A percentile compares a stretch with the other conserved stretches of the same genome.
Conservation (phyloP, 2,113 vertebrate species). For the Erpornis zantholeuca region DNA sequence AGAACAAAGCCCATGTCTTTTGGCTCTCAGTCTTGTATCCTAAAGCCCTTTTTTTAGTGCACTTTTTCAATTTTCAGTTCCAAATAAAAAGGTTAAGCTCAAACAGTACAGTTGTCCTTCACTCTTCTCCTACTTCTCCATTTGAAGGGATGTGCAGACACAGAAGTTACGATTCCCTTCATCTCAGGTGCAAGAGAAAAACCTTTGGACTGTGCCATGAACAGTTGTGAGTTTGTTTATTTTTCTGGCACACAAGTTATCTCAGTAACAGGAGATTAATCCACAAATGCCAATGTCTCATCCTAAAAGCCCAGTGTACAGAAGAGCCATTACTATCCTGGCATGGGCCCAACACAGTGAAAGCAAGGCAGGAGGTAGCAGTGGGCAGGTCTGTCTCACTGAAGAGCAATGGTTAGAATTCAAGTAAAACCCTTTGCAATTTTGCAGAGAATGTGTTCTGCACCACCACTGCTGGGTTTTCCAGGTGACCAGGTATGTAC, state of each 20-base stretch:
- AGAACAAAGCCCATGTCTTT: neutral
- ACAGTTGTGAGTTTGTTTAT: neutral
- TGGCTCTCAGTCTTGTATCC: neutral
- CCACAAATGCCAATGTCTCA: neutral
- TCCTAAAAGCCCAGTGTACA: neutral
- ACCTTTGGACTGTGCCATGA: neutral
- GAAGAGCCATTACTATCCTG: neutral
- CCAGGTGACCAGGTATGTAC: neutral
- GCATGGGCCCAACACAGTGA: neutral
- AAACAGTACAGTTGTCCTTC: neutral
- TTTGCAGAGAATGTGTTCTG: neutral
- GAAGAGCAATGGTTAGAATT: neutral
- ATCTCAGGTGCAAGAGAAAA: neutral
- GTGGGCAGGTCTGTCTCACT: neutral
- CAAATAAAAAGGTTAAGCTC: neutral
- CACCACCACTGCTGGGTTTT: neutral
- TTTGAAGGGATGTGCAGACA: neutral
- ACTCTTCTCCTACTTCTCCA: neutral
- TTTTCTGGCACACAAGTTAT: neutral
- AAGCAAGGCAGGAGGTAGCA: neutral
- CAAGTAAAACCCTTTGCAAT: neutral
- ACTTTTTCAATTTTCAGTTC: neutral
- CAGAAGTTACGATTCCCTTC: neutral
- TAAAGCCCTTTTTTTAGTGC: neutral
- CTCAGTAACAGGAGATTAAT: neutral